Conservation (phyloP, 2,113 vertebrate genomes). For the Microtus ochrogaster region DNA sequence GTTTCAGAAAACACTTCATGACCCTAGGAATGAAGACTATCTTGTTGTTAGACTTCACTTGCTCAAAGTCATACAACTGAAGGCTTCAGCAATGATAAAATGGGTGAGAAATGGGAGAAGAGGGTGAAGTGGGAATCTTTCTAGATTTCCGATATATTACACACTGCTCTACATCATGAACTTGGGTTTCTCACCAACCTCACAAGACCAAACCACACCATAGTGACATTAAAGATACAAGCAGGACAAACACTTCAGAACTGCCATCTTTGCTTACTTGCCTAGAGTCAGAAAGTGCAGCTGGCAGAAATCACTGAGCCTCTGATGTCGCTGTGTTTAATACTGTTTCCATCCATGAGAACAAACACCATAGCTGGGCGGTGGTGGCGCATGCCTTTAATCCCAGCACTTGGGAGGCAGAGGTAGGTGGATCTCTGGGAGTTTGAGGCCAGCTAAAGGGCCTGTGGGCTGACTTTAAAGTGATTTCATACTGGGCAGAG, state of each 20-base stretch:
- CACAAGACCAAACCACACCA: not conserved
- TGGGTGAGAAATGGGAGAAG: not conserved
- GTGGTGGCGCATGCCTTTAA: too few relatives aligned
- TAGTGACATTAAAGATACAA: not conserved
- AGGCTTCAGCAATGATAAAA: not conserved
- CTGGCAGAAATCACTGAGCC: not conserved
- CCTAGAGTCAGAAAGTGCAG: not conserved
- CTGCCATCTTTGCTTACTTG: not conserved
- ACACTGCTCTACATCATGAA: not conserved
- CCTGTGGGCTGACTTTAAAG: not conserved
- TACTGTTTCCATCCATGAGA: not conserved
- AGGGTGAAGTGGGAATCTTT: not conserved
- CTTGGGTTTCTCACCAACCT: not conserved
- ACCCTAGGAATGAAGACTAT: not conserved
- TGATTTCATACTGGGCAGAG: not conserved
- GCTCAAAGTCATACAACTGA: not conserved
- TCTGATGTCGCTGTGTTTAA: fast-evolving
- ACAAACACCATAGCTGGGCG: not conserved
- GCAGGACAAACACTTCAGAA: too few relatives aligned
- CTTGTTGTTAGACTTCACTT: not conserved
- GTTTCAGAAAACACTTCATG: not conserved
- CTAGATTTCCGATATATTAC: not conserved
- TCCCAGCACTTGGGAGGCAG: too few relatives aligned
- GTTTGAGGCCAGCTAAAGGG: not conserved
- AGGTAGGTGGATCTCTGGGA: too few relatives aligned